phyloP scores from a whole-genome alignment of 64 coral and sea anemone species.

The Actinia equina region DNA sequence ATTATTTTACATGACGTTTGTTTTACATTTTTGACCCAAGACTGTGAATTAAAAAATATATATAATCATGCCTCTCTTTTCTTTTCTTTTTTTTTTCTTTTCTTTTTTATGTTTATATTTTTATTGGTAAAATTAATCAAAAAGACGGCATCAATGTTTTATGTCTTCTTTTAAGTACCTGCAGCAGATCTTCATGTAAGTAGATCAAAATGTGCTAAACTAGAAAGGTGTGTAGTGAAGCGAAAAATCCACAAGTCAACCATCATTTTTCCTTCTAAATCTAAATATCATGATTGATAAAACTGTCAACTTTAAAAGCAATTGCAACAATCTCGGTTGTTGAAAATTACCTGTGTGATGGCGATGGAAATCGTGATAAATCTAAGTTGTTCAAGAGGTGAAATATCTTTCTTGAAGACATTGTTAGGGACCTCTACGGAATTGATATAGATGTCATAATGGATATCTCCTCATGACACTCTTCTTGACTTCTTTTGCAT shows the following conservation, averaged over 20 bases:
- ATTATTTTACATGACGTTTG: background rate
- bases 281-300: background rate
- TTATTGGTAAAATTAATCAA: background rate
- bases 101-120: background rate
- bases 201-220: background rate
- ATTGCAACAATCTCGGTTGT: background rate
- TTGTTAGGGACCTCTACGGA: background rate
- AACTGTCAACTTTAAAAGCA: background rate
- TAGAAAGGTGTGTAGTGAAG: background rate
- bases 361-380: background rate
- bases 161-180: background rate
- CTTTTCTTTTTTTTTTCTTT: background rate
- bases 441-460: background rate
- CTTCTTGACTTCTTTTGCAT: background rate
- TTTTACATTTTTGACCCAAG: background rate
- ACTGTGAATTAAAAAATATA: background rate
- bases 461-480: background rate
- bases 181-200: background rate
- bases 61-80: too few species aligned
- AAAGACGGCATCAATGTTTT: background rate
- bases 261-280: background rate
- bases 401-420: background rate
- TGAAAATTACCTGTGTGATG: background rate
- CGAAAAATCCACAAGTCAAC: conserved; percentile 2
- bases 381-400: background rate